Percentiles rank a stretch among this genome's conserved stretches.
These are phyloP conservation scores for Pocillopora grandis DNA, from an alignment of 92 coral and sea anemone species.

Conservation along the genomic window DNA sequence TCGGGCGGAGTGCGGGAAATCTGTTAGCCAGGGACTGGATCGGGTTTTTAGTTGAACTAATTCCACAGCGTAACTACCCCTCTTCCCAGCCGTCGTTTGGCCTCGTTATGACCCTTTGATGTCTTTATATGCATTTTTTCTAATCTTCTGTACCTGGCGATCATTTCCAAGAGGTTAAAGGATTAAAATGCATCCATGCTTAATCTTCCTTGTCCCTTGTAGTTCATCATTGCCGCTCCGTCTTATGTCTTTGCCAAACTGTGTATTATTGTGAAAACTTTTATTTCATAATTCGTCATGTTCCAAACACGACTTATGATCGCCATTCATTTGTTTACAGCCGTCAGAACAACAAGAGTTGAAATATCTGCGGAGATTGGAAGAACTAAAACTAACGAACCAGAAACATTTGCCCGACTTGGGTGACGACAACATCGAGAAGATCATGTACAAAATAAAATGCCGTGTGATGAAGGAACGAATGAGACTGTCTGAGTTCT, in stretches of 20 bases:
- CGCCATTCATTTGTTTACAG: conserved; percentile 32
- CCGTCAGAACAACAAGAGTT: conserved; percentile 83
- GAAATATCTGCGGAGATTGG: conserved; percentile 78
- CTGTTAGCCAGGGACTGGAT: no score
- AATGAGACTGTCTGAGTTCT: conserved; percentile 85
- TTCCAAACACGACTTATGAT: not conserved
- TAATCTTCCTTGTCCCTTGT: not conserved
- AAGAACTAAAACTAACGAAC: conserved; percentile 81
- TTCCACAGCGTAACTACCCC: no score
- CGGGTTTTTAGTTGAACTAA: no score
- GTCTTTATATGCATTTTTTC: no score
- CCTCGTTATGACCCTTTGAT: no score
- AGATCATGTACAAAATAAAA: conserved; percentile 88
- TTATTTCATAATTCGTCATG: not conserved
- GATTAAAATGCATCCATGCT: no score
- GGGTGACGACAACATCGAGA: conserved; percentile 72
- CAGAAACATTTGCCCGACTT: conserved; percentile 91
- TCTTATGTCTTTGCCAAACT: no score
- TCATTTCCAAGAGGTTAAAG: no score
- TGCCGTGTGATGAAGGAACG: conserved; percentile 93
- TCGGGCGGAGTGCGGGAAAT: no score
- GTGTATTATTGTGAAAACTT: not conserved
- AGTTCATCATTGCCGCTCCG: no score
- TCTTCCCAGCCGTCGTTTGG: no score
- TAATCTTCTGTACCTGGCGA: no score